These are phyloP conservation scores for Ia io DNA, from an alignment of 2,113 vertebrate species.

Conservation along the genomic window DNA sequence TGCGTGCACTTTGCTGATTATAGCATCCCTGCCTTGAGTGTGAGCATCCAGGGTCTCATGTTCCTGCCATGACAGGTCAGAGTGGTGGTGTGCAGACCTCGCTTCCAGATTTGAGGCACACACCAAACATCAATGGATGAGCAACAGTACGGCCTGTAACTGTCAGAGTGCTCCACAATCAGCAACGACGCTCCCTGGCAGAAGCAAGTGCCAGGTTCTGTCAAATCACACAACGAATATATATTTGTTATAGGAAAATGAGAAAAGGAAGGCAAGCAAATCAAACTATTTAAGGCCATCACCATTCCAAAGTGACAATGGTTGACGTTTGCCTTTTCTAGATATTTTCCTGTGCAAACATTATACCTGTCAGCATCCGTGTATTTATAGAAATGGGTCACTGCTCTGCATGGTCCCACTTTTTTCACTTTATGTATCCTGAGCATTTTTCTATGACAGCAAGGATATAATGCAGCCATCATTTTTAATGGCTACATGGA, in stretches of 20 bases:
- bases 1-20: not conserved
- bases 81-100: accelerated
- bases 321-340: not conserved
- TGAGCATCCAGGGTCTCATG: accelerated
- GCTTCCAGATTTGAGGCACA: not conserved
- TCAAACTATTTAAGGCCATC: not conserved
- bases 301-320: not conserved
- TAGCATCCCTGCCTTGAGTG: not conserved
- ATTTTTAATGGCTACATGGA: accelerated
- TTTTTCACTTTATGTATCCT: accelerated
- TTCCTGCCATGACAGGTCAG: not conserved
- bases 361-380: too few species aligned
- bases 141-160: not conserved
- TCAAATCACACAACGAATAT: not conserved
- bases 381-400: not conserved
- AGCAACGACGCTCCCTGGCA: not conserved
- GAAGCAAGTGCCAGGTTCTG: not conserved
- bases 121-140: accelerated
- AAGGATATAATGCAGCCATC: not conserved
- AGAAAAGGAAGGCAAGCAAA: not conserved
- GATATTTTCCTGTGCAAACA: not conserved
- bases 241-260: not conserved
- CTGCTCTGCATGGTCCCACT: not conserved
- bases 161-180: not conserved
- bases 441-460: not conserved